These are phyloP conservation scores for Oreochromis mossambicus DNA, from an alignment of 2,797 vertebrate genomes.

Conservation along the genomic window DNA sequence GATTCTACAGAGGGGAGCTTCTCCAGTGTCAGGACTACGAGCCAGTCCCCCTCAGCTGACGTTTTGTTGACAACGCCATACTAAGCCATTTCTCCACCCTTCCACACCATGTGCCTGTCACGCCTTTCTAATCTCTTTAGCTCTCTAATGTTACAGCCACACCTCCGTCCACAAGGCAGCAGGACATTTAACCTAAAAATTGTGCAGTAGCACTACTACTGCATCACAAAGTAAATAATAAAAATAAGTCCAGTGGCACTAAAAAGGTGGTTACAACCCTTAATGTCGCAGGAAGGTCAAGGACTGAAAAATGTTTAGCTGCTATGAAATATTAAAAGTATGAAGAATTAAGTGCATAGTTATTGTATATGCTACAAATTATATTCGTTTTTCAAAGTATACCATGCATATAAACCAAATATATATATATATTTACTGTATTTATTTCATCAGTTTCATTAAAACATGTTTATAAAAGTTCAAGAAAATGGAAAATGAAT, in stretches of 20 bases:
- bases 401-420: not conserved
- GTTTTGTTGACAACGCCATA: slow-evolving; percentile 68
- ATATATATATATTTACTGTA: not conserved
- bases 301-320: not conserved
- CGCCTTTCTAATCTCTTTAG: slow-evolving; percentile 15
- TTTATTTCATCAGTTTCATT: not conserved
- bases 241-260: not conserved
- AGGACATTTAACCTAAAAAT: slow-evolving; percentile 29
- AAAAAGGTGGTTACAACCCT: not conserved
- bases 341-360: not conserved
- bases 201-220: slow-evolving; percentile 54
- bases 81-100: slow-evolving; percentile 56
- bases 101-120: slow-evolving; percentile 62
- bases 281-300: not conserved
- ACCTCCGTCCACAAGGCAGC: not conserved
- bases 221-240: not conserved
- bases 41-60: slow-evolving; percentile 38
- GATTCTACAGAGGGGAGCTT: slow-evolving; percentile 25
- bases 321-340: not conserved
- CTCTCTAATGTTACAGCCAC: slow-evolving; percentile 36
- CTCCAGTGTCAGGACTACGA: not conserved
- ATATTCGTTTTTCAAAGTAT: not conserved
- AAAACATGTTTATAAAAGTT: not conserved
- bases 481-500: not conserved
- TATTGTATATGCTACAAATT: not conserved